These are phyloP conservation scores for Molanna angustata DNA, from an alignment of 2,888 invertebrate genomes.

Conservation along the genomic window DNA sequence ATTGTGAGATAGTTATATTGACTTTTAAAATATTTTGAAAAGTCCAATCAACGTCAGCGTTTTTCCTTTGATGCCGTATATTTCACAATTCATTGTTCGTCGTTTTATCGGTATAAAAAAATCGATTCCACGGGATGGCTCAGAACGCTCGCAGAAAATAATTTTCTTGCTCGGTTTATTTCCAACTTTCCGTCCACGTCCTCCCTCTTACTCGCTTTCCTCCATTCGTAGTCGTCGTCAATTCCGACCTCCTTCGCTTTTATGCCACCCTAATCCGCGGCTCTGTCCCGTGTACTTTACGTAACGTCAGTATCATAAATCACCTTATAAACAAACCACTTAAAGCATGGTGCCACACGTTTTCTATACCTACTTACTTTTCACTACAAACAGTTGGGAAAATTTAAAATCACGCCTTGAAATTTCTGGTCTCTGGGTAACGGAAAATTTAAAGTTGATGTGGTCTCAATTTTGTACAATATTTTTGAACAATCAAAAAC, in stretches of 20 bases:
- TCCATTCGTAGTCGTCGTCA: no score
- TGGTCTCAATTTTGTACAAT: conserved; percentile 6
- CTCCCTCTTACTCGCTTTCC: no score
- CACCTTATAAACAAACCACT: conserved; percentile 32
- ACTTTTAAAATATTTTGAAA: conserved; percentile 2
- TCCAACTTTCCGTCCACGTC: conserved; percentile 5
- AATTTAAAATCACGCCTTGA: conserved; percentile 22
- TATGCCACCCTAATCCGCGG: conserved; percentile 27
- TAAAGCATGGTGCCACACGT: conserved; percentile 24
- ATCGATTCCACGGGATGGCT: conserved; percentile 11
- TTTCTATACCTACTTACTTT: not conserved
- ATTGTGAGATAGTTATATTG: no score
- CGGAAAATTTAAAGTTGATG: conserved; percentile 7
- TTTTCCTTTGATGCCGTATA: not conserved
- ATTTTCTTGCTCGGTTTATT: conserved; percentile 21
- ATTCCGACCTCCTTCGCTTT: conserved; percentile 19
- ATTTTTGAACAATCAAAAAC: not conserved
- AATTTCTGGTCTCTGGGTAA: conserved; percentile 15
- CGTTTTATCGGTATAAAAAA: conserved; percentile 8
- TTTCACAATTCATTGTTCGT: conserved; percentile 12
- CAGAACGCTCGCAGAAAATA: conserved; percentile 13
- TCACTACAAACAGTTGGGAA: not conserved
- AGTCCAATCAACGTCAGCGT: conserved; percentile 5
- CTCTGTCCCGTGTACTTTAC: conserved; percentile 19
- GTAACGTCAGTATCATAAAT: conserved; percentile 28